Evolutionary conservation across 2,113 vertebrate genomes (phyloP), one percentile per base, ranked within the genome.

Genomic region (Seriola rivoliana): DNA sequence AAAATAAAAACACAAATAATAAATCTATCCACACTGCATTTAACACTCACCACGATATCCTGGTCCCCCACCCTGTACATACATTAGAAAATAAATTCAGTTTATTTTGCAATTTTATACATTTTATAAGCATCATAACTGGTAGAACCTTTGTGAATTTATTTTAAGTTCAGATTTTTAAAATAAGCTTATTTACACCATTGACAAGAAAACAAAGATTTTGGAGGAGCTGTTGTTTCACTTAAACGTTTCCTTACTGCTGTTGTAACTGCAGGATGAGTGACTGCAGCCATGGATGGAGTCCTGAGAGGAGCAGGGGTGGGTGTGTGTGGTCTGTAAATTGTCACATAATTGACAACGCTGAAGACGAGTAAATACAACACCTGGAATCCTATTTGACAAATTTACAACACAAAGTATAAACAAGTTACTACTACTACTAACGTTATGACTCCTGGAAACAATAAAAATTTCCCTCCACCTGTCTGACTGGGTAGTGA

Each of bases 231-330:
- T 40, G 16, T 57, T 78, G 16, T 40, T 55, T 76, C 3, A 25
- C 4, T 38, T 13, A 9, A 70, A 3, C 12, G 16, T 19, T 9
- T 59, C 32, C 82, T 89, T 85, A 94, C 92, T 0, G 87, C 87
- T 44, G 91, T 62, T 48, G 79, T 83, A 29, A 62, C 40, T 68
- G 81, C 62, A 70, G 89, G 71, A 40, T 70, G 64, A 42, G 91
- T 92, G 66, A 95, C 86, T 23, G 91, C 79, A 11, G 83, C 86
- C 85, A 78, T 91, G 17, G 89, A 90, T 42, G 94, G 95, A 0
- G 95, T 96, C 78, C 91, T 93, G 81, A 94, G 92, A 8, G 93
- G 91, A 68, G 79, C 82, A 1, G 94, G 80, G 1, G 89, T 94
- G 23, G 93, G 86, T 0, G 91, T 94, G 81, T 91, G 42, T 10